Percentiles rank a stretch among this genome's conserved stretches.
Conservation (phyloP, 2,888 invertebrate genomes). For the Pyrrhopygopsis socrates region DNA sequence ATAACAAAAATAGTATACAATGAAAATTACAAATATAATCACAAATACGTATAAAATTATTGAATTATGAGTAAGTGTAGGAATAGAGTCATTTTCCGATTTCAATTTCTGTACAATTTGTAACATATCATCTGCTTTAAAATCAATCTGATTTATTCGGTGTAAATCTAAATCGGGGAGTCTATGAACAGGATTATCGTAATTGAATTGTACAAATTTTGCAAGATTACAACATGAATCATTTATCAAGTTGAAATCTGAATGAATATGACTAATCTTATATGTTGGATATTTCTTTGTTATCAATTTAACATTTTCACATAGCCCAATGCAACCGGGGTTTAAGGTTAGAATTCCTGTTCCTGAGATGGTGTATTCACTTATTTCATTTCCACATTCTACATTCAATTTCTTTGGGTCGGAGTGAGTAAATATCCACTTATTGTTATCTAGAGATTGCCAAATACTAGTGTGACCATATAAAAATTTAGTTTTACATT, state of each 20-base stretch:
- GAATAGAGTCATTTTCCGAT: slow-evolving; percentile 10
- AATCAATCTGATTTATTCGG: not conserved
- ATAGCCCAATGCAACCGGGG: slow-evolving; percentile 17
- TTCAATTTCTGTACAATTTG: not conserved
- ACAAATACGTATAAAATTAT: not conserved
- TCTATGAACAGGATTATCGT: not conserved
- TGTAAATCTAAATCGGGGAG: slow-evolving; percentile 23
- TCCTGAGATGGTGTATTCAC: slow-evolving; percentile 11
- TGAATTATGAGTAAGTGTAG: not conserved
- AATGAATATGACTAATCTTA: slow-evolving; percentile 1
- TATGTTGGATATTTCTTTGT: not conserved
- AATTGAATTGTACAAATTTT: not conserved
- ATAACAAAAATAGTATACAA: slow-evolving; percentile 21
- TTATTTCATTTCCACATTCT: not conserved
- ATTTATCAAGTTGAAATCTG: slow-evolving; percentile 24
- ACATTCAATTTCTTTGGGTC: slow-evolving; percentile 5
- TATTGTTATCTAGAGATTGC: slow-evolving; percentile 18
- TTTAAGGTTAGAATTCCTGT: slow-evolving; percentile 23
- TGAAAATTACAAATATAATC: slow-evolving; percentile 5
- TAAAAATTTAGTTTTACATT: slow-evolving; percentile 24
- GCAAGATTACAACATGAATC: slow-evolving; percentile 14
- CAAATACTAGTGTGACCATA: not conserved
- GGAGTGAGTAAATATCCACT: slow-evolving; percentile 19
- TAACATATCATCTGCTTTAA: slow-evolving; percentile 14
- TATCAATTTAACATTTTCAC: slow-evolving; percentile 19